Conservation (phyloP, 2,797 vertebrate genomes). For the Trichosurus vulpecula region DNA sequence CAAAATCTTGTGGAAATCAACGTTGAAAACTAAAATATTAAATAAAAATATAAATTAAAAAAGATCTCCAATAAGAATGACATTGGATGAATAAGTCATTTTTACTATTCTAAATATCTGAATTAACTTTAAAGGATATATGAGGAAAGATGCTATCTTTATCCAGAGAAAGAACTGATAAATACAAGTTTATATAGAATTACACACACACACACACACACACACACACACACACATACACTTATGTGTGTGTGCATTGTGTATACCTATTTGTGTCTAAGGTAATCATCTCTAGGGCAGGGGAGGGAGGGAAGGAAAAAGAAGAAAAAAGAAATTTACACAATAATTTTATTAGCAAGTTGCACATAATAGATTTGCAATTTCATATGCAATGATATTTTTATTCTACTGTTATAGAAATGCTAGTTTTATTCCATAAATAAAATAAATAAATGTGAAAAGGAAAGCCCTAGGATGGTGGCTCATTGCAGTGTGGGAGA, state of each 20-base stretch:
- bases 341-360: no score
- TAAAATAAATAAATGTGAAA: background rate
- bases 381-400: background rate
- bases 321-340: no score
- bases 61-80: background rate
- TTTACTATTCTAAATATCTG: background rate
- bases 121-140: background rate
- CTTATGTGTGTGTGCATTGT: no score
- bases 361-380: background rate
- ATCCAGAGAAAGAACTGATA: background rate
- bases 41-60: no score
- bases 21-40: no score
- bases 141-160: background rate
- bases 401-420: background rate
- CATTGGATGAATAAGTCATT: background rate
- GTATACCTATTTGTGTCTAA: background rate
- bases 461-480: background rate
- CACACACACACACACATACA: no score
- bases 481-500: background rate
- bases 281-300: background rate
- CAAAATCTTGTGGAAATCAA: no score
- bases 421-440: background rate
- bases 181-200: background rate
- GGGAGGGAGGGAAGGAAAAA: background rate
- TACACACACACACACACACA: background rate